Conservation (phyloP, 2,888 invertebrate genomes). For the Oligia latruncula region DNA sequence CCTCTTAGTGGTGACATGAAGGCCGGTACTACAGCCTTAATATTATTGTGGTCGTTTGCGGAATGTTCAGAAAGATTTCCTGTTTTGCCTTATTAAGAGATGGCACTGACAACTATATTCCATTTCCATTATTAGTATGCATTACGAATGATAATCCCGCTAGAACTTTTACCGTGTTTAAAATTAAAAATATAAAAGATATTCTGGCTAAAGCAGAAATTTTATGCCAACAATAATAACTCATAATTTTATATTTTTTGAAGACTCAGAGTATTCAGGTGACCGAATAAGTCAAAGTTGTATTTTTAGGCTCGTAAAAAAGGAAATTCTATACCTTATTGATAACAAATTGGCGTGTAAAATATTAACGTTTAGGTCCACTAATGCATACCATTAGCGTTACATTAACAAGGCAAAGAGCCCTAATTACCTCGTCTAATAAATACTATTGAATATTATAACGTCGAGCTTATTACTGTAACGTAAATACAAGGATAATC, state of each 20-base stretch:
- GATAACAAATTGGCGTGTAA: slow-evolving; percentile 28
- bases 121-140: slow-evolving; percentile 56
- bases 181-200: not conserved
- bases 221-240: slow-evolving; percentile 15
- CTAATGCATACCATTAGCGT: slow-evolving; percentile 37
- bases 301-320: slow-evolving; percentile 23
- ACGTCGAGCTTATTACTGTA: slow-evolving; percentile 8
- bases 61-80: slow-evolving; percentile 51
- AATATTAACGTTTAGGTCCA: slow-evolving; percentile 25
- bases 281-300: slow-evolving; percentile 21
- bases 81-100: slow-evolving; percentile 43
- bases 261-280: slow-evolving; percentile 29
- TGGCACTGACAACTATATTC: slow-evolving; percentile 47
- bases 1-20: slow-evolving; percentile 57
- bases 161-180: slow-evolving; percentile 1
- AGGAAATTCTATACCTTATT: slow-evolving; percentile 21
- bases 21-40: slow-evolving; percentile 47
- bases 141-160: slow-evolving; percentile 27
- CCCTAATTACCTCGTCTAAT: slow-evolving; percentile 37
- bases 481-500: slow-evolving; percentile 23
- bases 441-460: slow-evolving; percentile 18
- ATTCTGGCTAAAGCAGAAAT: slow-evolving; percentile 4
- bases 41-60: slow-evolving; percentile 54
- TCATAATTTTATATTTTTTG: slow-evolving; percentile 15
- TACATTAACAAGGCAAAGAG: slow-evolving; percentile 27